phyloP scores from a whole-genome alignment of 2,797 vertebrate genomes.

The Danio choprae region DNA sequence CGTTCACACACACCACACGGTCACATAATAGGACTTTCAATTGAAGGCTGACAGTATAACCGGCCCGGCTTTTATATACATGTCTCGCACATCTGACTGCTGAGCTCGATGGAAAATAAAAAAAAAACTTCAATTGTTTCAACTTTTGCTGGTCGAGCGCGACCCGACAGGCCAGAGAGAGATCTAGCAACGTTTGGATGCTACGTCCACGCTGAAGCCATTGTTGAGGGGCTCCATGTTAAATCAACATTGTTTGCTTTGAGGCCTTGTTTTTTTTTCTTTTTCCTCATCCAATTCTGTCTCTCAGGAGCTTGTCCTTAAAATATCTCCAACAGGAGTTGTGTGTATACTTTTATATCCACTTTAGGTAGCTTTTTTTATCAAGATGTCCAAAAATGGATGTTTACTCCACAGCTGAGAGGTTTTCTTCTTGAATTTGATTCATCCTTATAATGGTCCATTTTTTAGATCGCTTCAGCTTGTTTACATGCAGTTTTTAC shows the following conservation, averaged over 20 bases:
- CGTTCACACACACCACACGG: slow-evolving; percentile 45
- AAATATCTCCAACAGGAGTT: not conserved
- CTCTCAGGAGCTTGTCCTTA: slow-evolving; percentile 42
- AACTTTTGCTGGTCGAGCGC: slow-evolving; percentile 71
- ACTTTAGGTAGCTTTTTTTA: not conserved
- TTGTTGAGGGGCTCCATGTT: slow-evolving; percentile 72
- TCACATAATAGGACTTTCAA: slow-evolving; percentile 32
- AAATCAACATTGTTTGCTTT: slow-evolving; percentile 73
- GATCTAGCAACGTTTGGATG: slow-evolving; percentile 77
- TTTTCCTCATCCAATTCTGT: not conserved
- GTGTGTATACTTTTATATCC: not conserved
- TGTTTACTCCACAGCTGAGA: not conserved
- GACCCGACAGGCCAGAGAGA: slow-evolving; percentile 72
- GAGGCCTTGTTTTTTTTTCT: slow-evolving; percentile 35
- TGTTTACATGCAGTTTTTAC: not conserved
- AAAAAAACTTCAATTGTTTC: slow-evolving; percentile 71
- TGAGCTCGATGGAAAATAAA: slow-evolving; percentile 70
- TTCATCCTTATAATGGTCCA: not conserved
- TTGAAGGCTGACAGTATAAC: slow-evolving; percentile 18
- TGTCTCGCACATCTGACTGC: slow-evolving; percentile 63
- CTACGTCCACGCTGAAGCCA: slow-evolving; percentile 66
- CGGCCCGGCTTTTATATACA: slow-evolving; percentile 49
- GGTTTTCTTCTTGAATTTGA: not conserved
- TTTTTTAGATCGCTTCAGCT: not conserved
- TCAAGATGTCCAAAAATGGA: not conserved